Evolutionary conservation across 1,140 invertebrate species (phyloP), one percentile per base, ranked within the genome.

Genomic region (Drosophila repleta): DNA sequence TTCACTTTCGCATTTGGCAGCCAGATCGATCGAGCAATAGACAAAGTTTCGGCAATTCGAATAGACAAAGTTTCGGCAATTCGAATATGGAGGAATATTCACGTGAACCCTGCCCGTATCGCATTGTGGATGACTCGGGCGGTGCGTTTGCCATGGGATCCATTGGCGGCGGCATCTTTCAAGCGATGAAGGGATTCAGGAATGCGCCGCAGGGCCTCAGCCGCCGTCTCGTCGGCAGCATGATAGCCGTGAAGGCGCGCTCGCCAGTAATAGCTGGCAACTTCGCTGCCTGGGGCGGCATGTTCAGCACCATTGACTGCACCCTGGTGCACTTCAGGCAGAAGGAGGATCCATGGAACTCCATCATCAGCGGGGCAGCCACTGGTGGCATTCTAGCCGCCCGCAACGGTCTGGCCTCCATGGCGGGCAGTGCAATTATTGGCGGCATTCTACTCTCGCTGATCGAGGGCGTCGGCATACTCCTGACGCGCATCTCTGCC

Each of bases 321-420:
- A 95, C 97, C 32, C 92, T 99, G 74, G 97, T 99, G 10, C 97
- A 98, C 83, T 93, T 99, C 49, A 93, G 98, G 45, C 96, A 98
- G 92, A 99, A 99, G 91, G 99, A 99, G 94, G 98, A 99, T 93
- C 98, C 98, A 0, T 99, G 97, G 97, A 99, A 98, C 92, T 99
- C 98, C 0, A 99, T 99, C 21, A 97, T 97, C 43, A 99, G 97
- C 93, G 98, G 98, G 1, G 98, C 97, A 0, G 94, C 97, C 0
- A 99, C 98, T 41, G 98, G 98, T 29, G 98, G 97, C 26, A 96
- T 99, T 77, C 92, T 99, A 63, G 96, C 98, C 21, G 96, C 98
- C 10, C 94, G 99, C 93, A 98, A 97, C 93, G 99, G 99, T 89
- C 89, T 91, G n/a, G 96, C 95, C 49, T 96, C 98, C 2, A 99